phyloP scores from a whole-genome alignment of 2,113 vertebrate genomes.

The Vombatus ursinus region DNA sequence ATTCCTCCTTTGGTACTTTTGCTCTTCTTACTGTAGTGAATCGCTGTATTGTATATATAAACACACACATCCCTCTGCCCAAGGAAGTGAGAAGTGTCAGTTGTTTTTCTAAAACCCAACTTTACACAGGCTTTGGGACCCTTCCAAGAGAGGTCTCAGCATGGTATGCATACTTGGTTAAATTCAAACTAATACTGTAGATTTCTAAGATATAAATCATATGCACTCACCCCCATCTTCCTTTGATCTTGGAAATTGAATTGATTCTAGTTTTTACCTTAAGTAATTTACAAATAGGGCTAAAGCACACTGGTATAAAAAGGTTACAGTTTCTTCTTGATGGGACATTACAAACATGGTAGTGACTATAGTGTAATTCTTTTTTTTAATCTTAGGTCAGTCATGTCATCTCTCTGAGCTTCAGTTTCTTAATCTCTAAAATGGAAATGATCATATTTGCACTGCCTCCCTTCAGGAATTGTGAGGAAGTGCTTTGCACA shows the following conservation, averaged over 20 bases:
- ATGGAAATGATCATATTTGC: neutral
- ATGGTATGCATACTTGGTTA: neutral
- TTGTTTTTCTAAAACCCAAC: neutral
- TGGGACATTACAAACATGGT: neutral
- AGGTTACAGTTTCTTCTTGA: neutral
- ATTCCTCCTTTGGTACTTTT: neutral
- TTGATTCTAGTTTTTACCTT: neutral
- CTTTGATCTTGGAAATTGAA: neutral
- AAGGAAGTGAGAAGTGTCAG: neutral
- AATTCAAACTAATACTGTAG: neutral
- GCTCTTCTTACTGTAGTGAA: no score
- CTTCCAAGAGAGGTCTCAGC: neutral
- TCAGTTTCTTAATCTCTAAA: neutral
- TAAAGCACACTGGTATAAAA: neutral
- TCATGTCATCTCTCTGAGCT: neutral
- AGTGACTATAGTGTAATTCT: neutral
- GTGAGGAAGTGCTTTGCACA: neutral
- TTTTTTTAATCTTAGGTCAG: neutral
- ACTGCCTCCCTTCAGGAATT: neutral
- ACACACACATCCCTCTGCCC: neutral
- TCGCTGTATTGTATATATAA: neutral
- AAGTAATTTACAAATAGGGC: neutral
- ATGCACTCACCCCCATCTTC: neutral
- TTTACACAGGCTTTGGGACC: neutral
- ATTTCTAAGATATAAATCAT: neutral